A percentile compares a stretch with the other conserved stretches of the same genome.
Evolutionary conservation across 2,113 vertebrate species (phyloP).

Genomic region (Cairina moschata): DNA sequence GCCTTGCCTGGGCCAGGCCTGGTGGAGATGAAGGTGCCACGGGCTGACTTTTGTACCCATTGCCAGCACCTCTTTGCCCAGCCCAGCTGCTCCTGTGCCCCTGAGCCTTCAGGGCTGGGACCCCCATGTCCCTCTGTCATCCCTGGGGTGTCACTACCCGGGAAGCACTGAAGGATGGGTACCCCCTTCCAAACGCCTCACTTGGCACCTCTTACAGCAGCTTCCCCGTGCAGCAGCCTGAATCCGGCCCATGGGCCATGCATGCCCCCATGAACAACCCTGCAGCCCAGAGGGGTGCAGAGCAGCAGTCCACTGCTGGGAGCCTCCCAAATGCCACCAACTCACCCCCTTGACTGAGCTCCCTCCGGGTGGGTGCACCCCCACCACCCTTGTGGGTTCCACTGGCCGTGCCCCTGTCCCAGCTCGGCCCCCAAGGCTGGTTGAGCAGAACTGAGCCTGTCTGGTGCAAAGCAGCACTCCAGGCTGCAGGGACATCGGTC

Average conservation of each 20-base stretch:
- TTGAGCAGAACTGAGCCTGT: neutral
- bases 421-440: neutral
- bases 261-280: neutral
- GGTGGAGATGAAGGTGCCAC: neutral
- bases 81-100: fast-evolving
- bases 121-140: neutral
- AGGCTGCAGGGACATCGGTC: neutral
- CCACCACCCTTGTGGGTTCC: neutral
- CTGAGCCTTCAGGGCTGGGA: neutral
- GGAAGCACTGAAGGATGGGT: neutral
- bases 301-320: neutral
- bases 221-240: fast-evolving
- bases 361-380: too few species aligned
- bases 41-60: neutral
- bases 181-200: neutral
- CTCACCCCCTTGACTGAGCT: neutral
- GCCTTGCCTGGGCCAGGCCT: neutral
- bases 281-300: neutral
- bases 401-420: neutral
- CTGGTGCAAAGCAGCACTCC: neutral
- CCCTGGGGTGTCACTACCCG: fast-evolving
- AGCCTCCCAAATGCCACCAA: neutral
- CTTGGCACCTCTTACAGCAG: neutral
- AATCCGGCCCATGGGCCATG: fast-evolving
- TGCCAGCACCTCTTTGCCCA: neutral